Conservation (phyloP, 2,797 vertebrate genomes). For the Mus minutoides region DNA sequence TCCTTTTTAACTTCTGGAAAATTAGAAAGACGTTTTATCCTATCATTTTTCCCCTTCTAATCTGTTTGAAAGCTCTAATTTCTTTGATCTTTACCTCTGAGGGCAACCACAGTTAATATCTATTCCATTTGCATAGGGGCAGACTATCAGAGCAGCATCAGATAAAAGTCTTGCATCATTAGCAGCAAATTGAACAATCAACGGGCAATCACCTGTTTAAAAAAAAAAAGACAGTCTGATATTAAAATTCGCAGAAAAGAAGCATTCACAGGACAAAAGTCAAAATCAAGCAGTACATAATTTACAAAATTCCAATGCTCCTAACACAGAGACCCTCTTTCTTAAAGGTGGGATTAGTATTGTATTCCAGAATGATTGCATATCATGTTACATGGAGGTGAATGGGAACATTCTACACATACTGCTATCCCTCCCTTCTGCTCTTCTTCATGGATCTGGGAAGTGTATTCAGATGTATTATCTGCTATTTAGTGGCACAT, state of each 20-base stretch:
- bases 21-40: slow-evolving; percentile 66
- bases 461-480: not conserved
- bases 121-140: slow-evolving; percentile 95
- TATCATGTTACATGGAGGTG: not conserved
- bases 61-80: slow-evolving; percentile 58
- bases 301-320: not conserved
- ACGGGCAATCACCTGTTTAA: slow-evolving; percentile 92
- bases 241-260: slow-evolving; percentile 70
- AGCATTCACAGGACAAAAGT: not conserved
- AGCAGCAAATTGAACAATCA: slow-evolving; percentile 98
- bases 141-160: slow-evolving; percentile 92
- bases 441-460: not conserved
- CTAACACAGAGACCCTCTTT: not conserved
- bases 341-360: not conserved
- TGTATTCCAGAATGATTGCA: slow-evolving; percentile 6
- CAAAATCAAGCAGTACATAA: slow-evolving; percentile 20
- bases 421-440: not conserved
- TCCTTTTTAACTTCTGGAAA: slow-evolving; percentile 63
- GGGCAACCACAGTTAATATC: slow-evolving; percentile 99
- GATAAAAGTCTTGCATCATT: slow-evolving; percentile 94
- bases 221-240: slow-evolving; percentile 71
- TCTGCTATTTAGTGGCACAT: slow-evolving; percentile 39
- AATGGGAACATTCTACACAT: not conserved
- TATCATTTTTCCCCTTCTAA: slow-evolving; percentile 60
- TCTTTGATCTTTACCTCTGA: slow-evolving; percentile 92